These are phyloP conservation scores for Sinodicranocentrus sp. DNA, from an alignment of 2,888 invertebrate genomes.

Conservation along the genomic window DNA sequence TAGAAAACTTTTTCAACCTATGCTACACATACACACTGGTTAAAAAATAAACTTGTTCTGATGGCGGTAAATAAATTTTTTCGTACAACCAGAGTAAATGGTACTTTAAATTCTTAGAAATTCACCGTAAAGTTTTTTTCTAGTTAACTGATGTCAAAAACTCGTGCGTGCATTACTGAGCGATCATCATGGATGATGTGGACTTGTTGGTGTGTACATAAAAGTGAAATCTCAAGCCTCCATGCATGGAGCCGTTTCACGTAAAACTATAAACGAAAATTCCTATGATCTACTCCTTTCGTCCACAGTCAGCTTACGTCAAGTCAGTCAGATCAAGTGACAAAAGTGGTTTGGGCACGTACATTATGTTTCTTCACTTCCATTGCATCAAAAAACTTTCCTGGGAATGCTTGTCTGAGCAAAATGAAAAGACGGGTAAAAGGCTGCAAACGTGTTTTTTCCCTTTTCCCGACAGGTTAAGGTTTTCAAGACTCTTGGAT, in stretches of 20 bases:
- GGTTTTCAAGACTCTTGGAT: too few species aligned
- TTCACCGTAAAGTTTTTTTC: too few species aligned
- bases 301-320: neutral
- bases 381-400: neutral
- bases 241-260: neutral
- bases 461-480: neutral
- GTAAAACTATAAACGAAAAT: neutral
- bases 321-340: slow-evolving; percentile 48
- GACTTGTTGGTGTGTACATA: neutral
- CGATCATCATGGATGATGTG: neutral
- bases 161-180: neutral
- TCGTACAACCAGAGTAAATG: too few species aligned
- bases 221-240: neutral
- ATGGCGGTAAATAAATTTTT: too few species aligned
- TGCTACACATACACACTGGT: too few species aligned
- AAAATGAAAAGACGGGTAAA: neutral
- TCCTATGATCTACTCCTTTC: neutral
- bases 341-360: slow-evolving; percentile 36
- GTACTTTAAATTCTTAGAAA: too few species aligned
- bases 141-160: too few species aligned
- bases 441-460: neutral
- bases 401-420: neutral
- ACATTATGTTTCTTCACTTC: neutral
- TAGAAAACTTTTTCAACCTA: too few species aligned
- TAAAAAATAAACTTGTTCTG: too few species aligned